These are phyloP conservation scores for Patella ulyssiponensis DNA, from an alignment of 2,888 invertebrate genomes.

Conservation along the genomic window DNA sequence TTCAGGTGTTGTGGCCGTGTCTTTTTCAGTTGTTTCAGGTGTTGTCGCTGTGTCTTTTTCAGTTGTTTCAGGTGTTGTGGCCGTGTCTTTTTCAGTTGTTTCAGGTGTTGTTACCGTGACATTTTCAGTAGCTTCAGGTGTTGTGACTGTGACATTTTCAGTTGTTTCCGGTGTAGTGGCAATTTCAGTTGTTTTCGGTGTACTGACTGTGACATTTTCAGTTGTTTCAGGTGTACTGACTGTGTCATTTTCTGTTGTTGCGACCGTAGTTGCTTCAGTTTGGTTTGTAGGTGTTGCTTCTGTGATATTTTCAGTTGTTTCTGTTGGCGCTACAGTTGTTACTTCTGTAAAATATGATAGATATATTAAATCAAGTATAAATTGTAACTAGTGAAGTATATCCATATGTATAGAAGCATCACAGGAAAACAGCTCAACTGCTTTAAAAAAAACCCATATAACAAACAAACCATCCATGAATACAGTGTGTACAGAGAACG, in stretches of 20 bases:
- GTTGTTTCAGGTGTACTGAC: constrained; percentile 4
- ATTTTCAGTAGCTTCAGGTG: constrained; percentile 3
- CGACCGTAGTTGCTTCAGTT: constrained; percentile 4
- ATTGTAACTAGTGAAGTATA: too few species aligned
- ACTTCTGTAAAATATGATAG: neutral
- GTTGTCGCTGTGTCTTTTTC: neutral
- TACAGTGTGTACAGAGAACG: too few species aligned
- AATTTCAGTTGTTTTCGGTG: neutral
- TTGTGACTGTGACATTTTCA: neutral
- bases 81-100: constrained; percentile 5
- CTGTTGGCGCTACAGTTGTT: constrained; percentile 14
- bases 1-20: neutral
- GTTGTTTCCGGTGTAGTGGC: neutral
- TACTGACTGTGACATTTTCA: neutral
- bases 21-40: neutral
- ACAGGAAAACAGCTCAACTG: too few species aligned
- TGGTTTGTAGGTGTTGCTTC: constrained; percentile 13
- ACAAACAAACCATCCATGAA: too few species aligned
- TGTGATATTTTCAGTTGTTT: constrained; percentile 19
- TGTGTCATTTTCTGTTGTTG: constrained; percentile 15
- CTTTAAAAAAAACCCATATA: too few species aligned
- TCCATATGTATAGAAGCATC: too few species aligned
- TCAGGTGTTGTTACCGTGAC: neutral
- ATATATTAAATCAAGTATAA: too few species aligned
- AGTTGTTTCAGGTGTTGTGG: constrained; percentile 4